phyloP scores from a whole-genome alignment of 2,888 invertebrate species.

The Orthosia gracilis region DNA sequence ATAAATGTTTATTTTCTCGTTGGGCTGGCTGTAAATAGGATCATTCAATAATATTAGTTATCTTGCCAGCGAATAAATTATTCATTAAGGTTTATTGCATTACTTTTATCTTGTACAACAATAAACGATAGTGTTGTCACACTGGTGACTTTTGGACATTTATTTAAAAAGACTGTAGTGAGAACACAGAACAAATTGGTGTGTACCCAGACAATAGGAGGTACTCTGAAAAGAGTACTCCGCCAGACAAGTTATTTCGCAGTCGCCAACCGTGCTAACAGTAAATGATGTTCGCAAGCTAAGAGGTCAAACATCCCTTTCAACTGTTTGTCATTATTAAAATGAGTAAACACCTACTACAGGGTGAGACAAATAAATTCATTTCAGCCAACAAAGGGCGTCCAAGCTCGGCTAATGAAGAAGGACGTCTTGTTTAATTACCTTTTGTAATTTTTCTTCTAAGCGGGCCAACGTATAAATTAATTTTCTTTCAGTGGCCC shows the following conservation, averaged over 20 bases:
- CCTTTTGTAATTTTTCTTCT: constrained; percentile 88
- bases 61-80: constrained; percentile 65
- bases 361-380: constrained; percentile 81
- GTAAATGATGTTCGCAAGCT: constrained; percentile 35
- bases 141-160: constrained; percentile 14
- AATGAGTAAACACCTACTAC: constrained; percentile 67
- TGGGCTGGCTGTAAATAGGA: constrained; percentile 69
- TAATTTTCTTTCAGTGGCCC: constrained; percentile 83
- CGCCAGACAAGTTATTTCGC: constrained; percentile 1
- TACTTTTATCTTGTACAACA: constrained; percentile 58
- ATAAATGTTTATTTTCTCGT: constrained; percentile 67
- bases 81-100: constrained; percentile 61
- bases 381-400: constrained; percentile 84
- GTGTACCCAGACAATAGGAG: not conserved
- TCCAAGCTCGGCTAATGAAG: constrained; percentile 85
- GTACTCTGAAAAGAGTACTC: not conserved
- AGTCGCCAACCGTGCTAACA: constrained; percentile 7
- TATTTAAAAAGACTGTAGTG: constrained; percentile 31
- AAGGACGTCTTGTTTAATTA: constrained; percentile 89
- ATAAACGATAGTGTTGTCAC: constrained; percentile 35
- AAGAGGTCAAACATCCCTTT: constrained; percentile 52
- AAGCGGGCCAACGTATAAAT: constrained; percentile 85
- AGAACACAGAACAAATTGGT: constrained; percentile 6
- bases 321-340: constrained; percentile 64
- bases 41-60: constrained; percentile 72